Evolutionary conservation across 2,797 vertebrate genomes (phyloP).

Genomic region (Eptatretus atami): DNA sequence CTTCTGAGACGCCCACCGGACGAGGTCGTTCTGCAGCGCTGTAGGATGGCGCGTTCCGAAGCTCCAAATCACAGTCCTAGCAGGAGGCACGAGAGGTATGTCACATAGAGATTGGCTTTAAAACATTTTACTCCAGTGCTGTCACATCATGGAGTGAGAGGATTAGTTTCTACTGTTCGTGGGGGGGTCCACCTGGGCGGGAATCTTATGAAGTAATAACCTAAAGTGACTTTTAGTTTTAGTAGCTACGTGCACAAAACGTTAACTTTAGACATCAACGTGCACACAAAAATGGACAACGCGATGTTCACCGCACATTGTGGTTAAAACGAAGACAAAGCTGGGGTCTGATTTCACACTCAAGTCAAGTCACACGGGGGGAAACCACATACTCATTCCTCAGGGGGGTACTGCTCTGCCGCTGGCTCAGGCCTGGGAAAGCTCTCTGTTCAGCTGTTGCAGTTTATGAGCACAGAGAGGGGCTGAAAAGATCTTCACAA

Average conservation of each 20-base stretch:
- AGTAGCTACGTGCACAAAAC: no score
- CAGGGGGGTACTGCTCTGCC: conserved; percentile 92
- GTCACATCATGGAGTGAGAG: no score
- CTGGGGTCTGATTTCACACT: conserved; percentile 12
- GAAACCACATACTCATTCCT: conserved; percentile 55
- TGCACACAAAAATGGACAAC: conserved; percentile 4
- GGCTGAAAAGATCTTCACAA: conserved; percentile 80
- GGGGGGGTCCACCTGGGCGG: background rate
- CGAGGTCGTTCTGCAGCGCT: conserved; percentile 60
- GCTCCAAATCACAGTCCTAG: conserved; percentile 68
- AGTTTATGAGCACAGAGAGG: conserved; percentile 96
- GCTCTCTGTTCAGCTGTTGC: conserved; percentile 92
- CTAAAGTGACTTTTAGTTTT: no score
- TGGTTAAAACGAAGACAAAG: conserved; percentile 10
- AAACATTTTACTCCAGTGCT: background rate
- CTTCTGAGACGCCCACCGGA: conserved; percentile 67
- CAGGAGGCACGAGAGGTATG: background rate
- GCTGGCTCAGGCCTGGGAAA: conserved; percentile 97
- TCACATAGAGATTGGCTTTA: background rate
- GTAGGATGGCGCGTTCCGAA: conserved; percentile 71
- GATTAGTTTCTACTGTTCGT: no score
- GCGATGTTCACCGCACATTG: conserved; percentile 7
- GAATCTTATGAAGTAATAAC: no score
- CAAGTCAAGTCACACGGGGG: conserved; percentile 20
- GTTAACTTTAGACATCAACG: no score